A percentile compares a stretch with the other conserved stretches of the same genome.
phyloP scores from a whole-genome alignment of 2,797 vertebrate species.

The Pithecia hirsuta region DNA sequence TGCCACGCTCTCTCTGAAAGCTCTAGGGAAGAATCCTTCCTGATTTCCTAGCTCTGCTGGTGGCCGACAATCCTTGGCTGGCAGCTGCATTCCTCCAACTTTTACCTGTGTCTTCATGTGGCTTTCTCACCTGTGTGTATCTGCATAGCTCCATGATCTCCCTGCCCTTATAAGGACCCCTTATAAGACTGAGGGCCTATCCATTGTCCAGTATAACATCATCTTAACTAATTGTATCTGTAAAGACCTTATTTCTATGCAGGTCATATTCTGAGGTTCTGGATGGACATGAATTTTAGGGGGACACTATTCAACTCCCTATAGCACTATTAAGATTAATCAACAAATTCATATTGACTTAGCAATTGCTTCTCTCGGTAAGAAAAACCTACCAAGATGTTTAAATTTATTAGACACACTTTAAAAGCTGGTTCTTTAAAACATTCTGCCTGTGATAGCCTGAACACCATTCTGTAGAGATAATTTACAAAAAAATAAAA shows the following conservation, averaged over 20 bases:
- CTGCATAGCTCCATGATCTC: not conserved
- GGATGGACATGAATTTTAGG: not conserved
- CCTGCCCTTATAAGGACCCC: not conserved
- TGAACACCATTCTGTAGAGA: not conserved
- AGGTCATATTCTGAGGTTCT: not conserved
- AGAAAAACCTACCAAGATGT: not conserved
- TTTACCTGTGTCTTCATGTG: not conserved
- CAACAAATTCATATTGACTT: not conserved
- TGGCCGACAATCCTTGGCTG: not conserved
- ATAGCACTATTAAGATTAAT: not conserved
- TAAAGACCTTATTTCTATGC: not conserved
- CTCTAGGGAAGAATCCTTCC: not conserved
- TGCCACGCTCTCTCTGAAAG: rapidly evolving
- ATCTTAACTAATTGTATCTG: not conserved
- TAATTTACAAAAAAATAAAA: slow-evolving; percentile 9
- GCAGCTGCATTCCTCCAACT: not conserved
- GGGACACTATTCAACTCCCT: not conserved
- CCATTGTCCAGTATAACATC: not conserved
- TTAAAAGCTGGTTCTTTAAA: slow-evolving; percentile 26
- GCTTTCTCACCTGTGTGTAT: not conserved
- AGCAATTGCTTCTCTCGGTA: not conserved
- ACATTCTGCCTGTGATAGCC: not conserved
- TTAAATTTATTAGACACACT: slow-evolving; percentile 3
- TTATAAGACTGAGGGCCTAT: not conserved
- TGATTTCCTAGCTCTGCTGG: not conserved